Conservation (phyloP, 2,888 invertebrate genomes). For the Rhamnusium bicolor region DNA sequence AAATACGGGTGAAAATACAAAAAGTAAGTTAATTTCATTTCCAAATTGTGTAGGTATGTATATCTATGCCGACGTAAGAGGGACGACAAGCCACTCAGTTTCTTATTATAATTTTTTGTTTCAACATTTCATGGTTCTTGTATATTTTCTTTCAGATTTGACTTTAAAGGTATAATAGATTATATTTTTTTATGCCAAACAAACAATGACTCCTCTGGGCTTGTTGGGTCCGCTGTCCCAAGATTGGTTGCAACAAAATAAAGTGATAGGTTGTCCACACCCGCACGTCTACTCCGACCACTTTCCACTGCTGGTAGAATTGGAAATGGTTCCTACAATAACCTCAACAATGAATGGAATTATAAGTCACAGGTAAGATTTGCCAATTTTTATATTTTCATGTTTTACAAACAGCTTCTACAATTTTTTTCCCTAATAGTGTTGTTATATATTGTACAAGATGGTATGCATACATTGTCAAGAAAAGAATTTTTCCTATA, state of each 20-base stretch:
- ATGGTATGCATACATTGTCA: too few relatives aligned
- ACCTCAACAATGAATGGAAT: conserved; percentile 84
- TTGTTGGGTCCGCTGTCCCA: conserved; percentile 94
- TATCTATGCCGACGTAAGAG: too few relatives aligned
- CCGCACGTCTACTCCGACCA: conserved; percentile 98
- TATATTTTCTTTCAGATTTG: conserved; percentile 81
- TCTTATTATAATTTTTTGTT: conserved; percentile 7
- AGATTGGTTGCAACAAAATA: conserved; percentile 95
- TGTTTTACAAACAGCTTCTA: too few relatives aligned
- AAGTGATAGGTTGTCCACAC: conserved; percentile 98
- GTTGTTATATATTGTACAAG: too few relatives aligned
- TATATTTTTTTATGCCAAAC: conserved; percentile 99
- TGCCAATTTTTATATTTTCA: neutral
- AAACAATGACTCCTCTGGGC: conserved; percentile 95
- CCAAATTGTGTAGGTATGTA: too few relatives aligned
- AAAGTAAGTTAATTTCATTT: neutral
- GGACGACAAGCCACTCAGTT: too few relatives aligned
- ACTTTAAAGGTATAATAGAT: conserved; percentile 99
- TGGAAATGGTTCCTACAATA: conserved; percentile 89
- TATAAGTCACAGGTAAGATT: conserved; percentile 85
- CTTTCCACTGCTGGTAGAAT: conserved; percentile 91
- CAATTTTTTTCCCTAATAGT: too few relatives aligned
- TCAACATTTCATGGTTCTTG: neutral
- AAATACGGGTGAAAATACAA: too few relatives aligned
- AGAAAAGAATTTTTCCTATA: too few relatives aligned